Evolutionary conservation across 2,113 vertebrate genomes (phyloP).

Genomic region (Excalfactoria chinensis): DNA sequence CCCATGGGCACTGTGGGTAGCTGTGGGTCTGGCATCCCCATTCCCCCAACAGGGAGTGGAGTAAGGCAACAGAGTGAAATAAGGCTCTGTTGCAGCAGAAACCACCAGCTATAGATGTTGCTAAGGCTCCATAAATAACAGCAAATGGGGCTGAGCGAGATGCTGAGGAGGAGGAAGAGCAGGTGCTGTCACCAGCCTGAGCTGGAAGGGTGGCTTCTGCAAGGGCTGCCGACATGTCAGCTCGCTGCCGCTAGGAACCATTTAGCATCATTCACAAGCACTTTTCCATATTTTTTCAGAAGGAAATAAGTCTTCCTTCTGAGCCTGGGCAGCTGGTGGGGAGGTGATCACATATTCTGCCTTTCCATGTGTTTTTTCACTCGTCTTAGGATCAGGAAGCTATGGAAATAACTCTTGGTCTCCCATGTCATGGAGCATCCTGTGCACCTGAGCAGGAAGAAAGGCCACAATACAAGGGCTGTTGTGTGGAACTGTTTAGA

Average conservation of each 20-base stretch:
- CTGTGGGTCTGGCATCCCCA: not conserved
- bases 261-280: not conserved
- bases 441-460: not conserved
- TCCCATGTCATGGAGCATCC: accelerated
- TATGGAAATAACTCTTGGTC: not conserved
- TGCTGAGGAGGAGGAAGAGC: not conserved
- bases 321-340: slow-evolving; percentile 14
- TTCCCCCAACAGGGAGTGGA: not conserved
- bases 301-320: not conserved
- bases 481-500: not conserved
- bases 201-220: not conserved
- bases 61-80: not conserved
- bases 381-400: not conserved
- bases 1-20: not conserved
- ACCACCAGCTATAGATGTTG: not conserved
- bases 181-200: slow-evolving; percentile 27
- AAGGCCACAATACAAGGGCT: not conserved
- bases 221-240: not conserved
- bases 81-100: slow-evolving; percentile 11
- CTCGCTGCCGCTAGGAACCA: slow-evolving; percentile 30
- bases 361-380: slow-evolving; percentile 7
- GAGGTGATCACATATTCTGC: not conserved
- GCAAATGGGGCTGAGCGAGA: not conserved
- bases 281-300: not conserved
- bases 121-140: slow-evolving; percentile 39